Evolutionary conservation across 2,797 vertebrate genomes (phyloP).

Genomic region (Pithecia hirsuta): DNA sequence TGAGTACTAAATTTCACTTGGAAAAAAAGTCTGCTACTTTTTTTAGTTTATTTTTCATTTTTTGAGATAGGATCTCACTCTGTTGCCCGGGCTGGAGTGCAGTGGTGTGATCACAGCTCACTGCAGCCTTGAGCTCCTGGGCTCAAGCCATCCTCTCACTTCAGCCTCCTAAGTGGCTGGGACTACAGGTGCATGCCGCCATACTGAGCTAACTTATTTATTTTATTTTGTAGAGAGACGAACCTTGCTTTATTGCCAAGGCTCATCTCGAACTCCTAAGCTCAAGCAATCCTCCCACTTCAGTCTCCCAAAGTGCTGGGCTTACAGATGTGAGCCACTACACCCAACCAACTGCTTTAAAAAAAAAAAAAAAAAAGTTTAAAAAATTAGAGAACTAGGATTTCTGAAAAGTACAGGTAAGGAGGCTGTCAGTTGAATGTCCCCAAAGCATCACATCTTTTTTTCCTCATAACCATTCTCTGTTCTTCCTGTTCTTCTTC

Average conservation of each 20-base stretch:
- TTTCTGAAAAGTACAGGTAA: neutral
- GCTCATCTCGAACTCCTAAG: neutral
- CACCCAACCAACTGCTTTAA: neutral
- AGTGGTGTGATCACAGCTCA: too few species aligned
- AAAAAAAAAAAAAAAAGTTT: neutral
- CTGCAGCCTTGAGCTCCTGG: too few species aligned
- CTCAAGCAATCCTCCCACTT: neutral
- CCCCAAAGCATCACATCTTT: neutral
- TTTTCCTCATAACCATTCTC: neutral
- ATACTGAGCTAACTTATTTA: neutral
- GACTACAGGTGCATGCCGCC: too few species aligned
- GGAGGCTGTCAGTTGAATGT: neutral
- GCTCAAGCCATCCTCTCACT: too few species aligned
- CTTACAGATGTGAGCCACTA: neutral
- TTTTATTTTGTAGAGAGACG: neutral
- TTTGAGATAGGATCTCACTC: neutral
- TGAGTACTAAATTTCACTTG: neutral
- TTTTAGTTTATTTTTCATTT: neutral
- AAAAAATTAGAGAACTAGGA: neutral
- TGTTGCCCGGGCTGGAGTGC: neutral
- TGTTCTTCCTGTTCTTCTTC: neutral
- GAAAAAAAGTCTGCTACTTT: neutral
- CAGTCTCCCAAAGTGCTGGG: neutral
- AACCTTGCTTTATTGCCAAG: neutral
- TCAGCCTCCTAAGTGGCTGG: too few species aligned